Evolutionary conservation across 2,113 vertebrate genomes (phyloP), one percentile per base, ranked within the genome.

Genomic region (Butastur rufipennis): DNA sequence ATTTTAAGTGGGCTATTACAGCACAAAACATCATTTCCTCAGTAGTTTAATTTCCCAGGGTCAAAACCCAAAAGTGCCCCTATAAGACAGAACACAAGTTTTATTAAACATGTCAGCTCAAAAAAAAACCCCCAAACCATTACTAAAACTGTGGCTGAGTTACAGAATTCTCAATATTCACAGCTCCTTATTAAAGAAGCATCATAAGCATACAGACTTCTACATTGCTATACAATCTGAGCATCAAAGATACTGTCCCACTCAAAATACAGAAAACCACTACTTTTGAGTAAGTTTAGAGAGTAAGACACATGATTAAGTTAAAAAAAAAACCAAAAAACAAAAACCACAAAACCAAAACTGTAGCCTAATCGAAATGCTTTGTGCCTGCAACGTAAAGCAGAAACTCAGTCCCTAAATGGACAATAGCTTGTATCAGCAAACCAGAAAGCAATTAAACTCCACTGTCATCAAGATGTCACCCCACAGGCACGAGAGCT

Each of bases 391-490:
- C 58, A 34, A 80, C 1, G 66, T 36, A 56, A 61, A 91, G 94
- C 91, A 79, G 73, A 22, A 78, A 17, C 20, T 3, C 66, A 4
- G 73, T 13, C 88, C 79, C 95, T 90, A n/a, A 40, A 75, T 36
- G 84, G 90, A 20, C 88, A 93, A 93, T 3, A 20, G 95, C 14
- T 56, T 88, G 72, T 34, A 86, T 94, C 97, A 96, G 96, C 95
- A 93, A 83, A 92, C 32, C 71, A 61, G 66, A 78, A 12, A 86
- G 95, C 96, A 93, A 94, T 86, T 81, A 90, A 96, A 95, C 55
- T 68, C 87, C 92, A 17, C 42, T 78, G 95, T 95, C 97, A 97
- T 93, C 92, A 88, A 38, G 96, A 94, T 93, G 90, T 86, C 92
- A 94, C 88, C 88, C 83, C 88, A 80, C 74, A 93, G 96, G 88